Evolutionary conservation across 2,113 vertebrate species (phyloP).

Genomic region (Cyanistes caeruleus): DNA sequence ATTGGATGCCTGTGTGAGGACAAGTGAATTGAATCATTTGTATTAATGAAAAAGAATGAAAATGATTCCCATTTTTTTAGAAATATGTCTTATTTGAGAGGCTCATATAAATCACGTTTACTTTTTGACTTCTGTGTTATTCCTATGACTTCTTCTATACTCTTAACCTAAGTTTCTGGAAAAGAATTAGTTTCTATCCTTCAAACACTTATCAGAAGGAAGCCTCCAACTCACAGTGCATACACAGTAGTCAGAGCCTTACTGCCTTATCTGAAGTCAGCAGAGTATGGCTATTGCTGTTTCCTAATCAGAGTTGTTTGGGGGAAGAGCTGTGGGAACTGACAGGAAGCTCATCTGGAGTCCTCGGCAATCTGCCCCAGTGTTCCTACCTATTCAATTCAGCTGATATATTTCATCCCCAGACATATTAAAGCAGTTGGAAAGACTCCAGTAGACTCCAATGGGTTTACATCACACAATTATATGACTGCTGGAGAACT

Average conservation of each 20-base stretch:
- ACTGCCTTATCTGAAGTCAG: background rate
- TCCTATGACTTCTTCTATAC: background rate
- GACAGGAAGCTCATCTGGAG: background rate
- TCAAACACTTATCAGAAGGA: background rate
- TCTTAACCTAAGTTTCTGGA: background rate
- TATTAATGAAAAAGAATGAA: background rate
- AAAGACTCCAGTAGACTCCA: slow-evolving; percentile 29
- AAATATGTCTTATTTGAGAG: background rate
- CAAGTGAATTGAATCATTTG: background rate
- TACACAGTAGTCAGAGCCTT: background rate
- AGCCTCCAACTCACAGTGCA: background rate
- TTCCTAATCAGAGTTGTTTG: background rate
- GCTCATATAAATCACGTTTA: fast-evolving
- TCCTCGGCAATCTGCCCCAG: background rate
- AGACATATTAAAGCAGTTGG: slow-evolving; percentile 11
- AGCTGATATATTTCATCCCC: background rate
- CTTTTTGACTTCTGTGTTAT: background rate
- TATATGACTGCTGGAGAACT: background rate
- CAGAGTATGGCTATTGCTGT: background rate
- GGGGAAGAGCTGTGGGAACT: background rate
- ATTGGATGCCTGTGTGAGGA: background rate
- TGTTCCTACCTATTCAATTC: background rate
- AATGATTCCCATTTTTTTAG: background rate
- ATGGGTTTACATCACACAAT: background rate
- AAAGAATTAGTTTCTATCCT: background rate